Evolutionary conservation across 2,113 vertebrate genomes (phyloP), one percentile per base, ranked within the genome.

Genomic region (Manacus vitellinus): DNA sequence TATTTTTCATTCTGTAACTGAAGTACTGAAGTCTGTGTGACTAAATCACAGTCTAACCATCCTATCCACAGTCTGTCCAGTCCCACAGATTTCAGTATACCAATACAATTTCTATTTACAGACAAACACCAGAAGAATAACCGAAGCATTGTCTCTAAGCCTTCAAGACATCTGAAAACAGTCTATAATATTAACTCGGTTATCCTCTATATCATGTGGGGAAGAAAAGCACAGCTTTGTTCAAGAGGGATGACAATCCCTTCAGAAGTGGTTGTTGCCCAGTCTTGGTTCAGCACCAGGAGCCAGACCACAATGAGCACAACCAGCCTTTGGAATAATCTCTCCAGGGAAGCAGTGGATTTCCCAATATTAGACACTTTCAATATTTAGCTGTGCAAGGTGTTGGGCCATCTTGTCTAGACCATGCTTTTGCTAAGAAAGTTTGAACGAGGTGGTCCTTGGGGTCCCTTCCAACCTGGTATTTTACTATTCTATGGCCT

Each of bases 141-240:
- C 19, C 14, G 67, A 35, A 4, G 0, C 4, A 12, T 44, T 76
- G 9, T 44, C 67, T 91, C 25, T 88, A 59, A 84, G 22, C 10
- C 27, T 66, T 19, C 23, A 9, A 67, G 46, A 28, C 19, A 49
- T 7, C 22, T 55, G 72, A 71, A 54, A 66, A 59, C 8, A 31
- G 5, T 19, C 9, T 47, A 1, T 30, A 31, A 14, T 31, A 65
- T 58, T 44, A 80, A 18, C 1, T 8, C 8, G 3, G 5, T 88
- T 61, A 56, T 47, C 6, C 2, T 25, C 4, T 33, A 14, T 25
- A 17, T 3, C 33, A 15, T 10, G 33, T 0, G 1, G 27, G 28
- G 28, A 73, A 54, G 14, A 68, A 80, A 92, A 84, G 8, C 5
- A 58, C 4, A 73, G 31, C n/a, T 77, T 84, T 65, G 11, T 25